These are phyloP conservation scores for Caenorhabditis sp. DNA, from an alignment of 2,888 invertebrate genomes.

Conservation along the genomic window DNA sequence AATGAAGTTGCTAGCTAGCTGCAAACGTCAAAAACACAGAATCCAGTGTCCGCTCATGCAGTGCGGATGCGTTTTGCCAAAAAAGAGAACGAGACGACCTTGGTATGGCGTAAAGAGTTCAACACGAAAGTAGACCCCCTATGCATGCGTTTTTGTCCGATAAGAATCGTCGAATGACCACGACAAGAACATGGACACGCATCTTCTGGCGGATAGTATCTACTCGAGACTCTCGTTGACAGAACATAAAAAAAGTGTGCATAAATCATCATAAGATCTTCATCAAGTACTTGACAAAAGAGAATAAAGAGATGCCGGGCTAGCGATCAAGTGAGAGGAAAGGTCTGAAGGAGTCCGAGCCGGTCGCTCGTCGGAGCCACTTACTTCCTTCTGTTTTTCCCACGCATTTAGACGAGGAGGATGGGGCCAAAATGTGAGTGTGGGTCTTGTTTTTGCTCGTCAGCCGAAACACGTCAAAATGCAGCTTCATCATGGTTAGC, in stretches of 20 bases:
- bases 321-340: slow-evolving; percentile 8
- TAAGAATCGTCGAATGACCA: slow-evolving; percentile 1
- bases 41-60: slow-evolving; percentile 32
- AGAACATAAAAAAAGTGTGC: slow-evolving; percentile 39
- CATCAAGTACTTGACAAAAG: slow-evolving; percentile 44
- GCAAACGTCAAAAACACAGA: slow-evolving; percentile 39
- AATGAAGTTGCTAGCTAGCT: neutral
- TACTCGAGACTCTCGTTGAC: too few species aligned
- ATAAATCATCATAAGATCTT: slow-evolving; percentile 48
- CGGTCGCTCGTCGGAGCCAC: slow-evolving; percentile 12
- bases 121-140: neutral
- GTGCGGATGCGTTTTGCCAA: slow-evolving; percentile 11
- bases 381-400: slow-evolving; percentile 33
- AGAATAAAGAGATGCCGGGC: slow-evolving; percentile 15
- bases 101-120: slow-evolving; percentile 26
- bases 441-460: slow-evolving; percentile 31
- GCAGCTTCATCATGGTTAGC: slow-evolving; percentile 32
- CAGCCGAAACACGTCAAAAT: slow-evolving; percentile 1
- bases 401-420: slow-evolving; percentile 40
- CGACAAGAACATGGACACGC: neutral
- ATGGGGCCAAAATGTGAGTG: slow-evolving; percentile 7
- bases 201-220: neutral
- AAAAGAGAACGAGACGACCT: slow-evolving; percentile 29
- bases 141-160: slow-evolving; percentile 8
- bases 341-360: slow-evolving; percentile 31